These are phyloP conservation scores for Ciona savignyi DNA, from an alignment of 23 tunicate genomes.

Conservation along the genomic window DNA sequence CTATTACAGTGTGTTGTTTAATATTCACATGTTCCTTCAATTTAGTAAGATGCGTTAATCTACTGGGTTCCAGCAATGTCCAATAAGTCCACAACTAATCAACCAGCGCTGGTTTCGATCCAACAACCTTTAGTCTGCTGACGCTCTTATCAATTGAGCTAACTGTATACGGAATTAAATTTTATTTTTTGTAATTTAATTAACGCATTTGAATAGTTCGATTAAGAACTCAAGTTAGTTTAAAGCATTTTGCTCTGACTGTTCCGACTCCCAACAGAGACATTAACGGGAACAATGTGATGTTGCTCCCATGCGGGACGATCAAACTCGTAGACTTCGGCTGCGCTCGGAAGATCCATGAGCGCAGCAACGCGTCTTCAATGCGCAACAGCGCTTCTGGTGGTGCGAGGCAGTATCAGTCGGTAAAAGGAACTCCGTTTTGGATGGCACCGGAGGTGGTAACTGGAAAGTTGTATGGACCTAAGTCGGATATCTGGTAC, in stretches of 20 bases:
- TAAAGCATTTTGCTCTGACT: too few relatives aligned
- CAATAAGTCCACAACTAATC: too few relatives aligned
- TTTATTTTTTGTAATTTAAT: too few relatives aligned
- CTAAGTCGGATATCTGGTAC: slow-evolving; percentile 92
- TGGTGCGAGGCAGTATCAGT: slow-evolving; percentile 23
- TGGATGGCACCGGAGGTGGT: slow-evolving; percentile 99
- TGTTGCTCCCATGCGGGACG: slow-evolving; percentile 64
- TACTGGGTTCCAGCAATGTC: too few relatives aligned
- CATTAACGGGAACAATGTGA: slow-evolving; percentile 87
- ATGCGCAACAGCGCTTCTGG: slow-evolving; percentile 22
- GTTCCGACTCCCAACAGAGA: slow-evolving; percentile 34
- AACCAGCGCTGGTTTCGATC: too few relatives aligned
- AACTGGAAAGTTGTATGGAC: slow-evolving; percentile 59
- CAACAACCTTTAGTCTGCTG: too few relatives aligned
- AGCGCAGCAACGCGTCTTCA: slow-evolving; percentile 19
- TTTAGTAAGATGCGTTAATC: too few relatives aligned
- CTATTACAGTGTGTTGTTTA: too few relatives aligned
- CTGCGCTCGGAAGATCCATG: slow-evolving; percentile 70
- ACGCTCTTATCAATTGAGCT: too few relatives aligned
- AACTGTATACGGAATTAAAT: too few relatives aligned
- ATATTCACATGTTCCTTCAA: too few relatives aligned
- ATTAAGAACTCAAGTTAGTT: not conserved
- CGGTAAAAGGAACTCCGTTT: slow-evolving; percentile 89
- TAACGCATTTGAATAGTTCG: not conserved
- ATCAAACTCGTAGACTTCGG: slow-evolving; percentile 97